Conservation (phyloP, 2,888 invertebrate genomes). For the Tinea semifulvella region DNA sequence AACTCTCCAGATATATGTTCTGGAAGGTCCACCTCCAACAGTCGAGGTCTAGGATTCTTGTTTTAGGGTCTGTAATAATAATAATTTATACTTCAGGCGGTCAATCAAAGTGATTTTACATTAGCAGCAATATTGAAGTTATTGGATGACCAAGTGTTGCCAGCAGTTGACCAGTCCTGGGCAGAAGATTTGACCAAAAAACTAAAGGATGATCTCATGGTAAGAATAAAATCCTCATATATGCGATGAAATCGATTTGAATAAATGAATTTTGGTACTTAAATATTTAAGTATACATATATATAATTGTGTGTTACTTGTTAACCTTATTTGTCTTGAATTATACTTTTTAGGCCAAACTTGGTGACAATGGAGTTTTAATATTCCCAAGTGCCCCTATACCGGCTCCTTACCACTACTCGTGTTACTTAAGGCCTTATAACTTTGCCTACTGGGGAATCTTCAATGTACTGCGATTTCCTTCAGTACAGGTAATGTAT, state of each 20-base stretch:
- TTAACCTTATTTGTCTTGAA: no score
- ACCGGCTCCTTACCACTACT: slow-evolving; percentile 84
- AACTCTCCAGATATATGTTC: no score
- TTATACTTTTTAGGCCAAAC: slow-evolving; percentile 66
- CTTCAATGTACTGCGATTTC: slow-evolving; percentile 85
- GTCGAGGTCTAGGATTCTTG: no score
- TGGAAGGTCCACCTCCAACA: no score
- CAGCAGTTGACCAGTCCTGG: slow-evolving; percentile 71
- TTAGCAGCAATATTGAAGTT: slow-evolving; percentile 74
- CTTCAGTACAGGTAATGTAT: slow-evolving; percentile 76
- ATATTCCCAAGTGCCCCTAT: slow-evolving; percentile 84
- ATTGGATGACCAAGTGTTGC: slow-evolving; percentile 70
- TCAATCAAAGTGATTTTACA: slow-evolving; percentile 71
- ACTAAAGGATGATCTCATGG: slow-evolving; percentile 69
- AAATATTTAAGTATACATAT: not conserved
- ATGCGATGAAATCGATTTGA: no score
- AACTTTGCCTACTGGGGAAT: slow-evolving; percentile 88
- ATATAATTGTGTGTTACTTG: no score
- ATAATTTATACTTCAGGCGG: slow-evolving; percentile 41
- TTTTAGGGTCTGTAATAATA: no score
- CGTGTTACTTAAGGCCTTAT: slow-evolving; percentile 77
- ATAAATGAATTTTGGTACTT: no score
- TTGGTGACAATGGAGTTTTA: slow-evolving; percentile 83
- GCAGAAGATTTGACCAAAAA: slow-evolving; percentile 67
- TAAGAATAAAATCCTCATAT: no score